Conservation (phyloP, 2,113 vertebrate genomes). For the Bujurquina vittata region DNA sequence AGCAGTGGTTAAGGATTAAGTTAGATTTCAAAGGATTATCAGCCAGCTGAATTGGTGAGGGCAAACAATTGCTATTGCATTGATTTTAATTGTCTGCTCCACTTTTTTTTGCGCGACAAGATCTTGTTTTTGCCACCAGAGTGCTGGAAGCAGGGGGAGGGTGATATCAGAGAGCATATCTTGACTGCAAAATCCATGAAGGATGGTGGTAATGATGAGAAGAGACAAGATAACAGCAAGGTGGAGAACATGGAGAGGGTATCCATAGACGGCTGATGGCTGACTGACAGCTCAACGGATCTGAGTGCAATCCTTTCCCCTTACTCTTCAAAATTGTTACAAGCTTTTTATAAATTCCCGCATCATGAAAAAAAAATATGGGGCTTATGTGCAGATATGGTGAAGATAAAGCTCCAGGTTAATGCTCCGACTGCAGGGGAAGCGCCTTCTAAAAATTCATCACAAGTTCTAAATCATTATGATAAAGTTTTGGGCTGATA, state of each 20-base stretch:
- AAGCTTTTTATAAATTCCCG: slow-evolving; percentile 60
- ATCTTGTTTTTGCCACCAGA: slow-evolving; percentile 72
- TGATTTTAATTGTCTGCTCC: slow-evolving; percentile 80
- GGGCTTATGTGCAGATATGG: slow-evolving; percentile 40
- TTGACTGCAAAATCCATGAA: slow-evolving; percentile 72
- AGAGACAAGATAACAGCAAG: slow-evolving; percentile 78
- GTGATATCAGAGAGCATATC: slow-evolving; percentile 78
- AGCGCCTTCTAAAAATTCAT: slow-evolving; percentile 28
- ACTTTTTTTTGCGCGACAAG: slow-evolving; percentile 67
- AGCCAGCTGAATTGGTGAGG: slow-evolving; percentile 64
- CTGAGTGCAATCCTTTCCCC: slow-evolving; percentile 45
- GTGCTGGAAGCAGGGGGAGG: slow-evolving; percentile 38
- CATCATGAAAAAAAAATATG: slow-evolving; percentile 46
- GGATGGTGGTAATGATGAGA: slow-evolving; percentile 79
- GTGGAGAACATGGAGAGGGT: slow-evolving; percentile 74
- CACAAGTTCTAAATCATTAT: slow-evolving; percentile 49
- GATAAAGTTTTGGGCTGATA: slow-evolving; percentile 58
- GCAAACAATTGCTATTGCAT: slow-evolving; percentile 71
- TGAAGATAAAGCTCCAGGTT: slow-evolving; percentile 56
- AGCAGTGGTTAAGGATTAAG: slow-evolving; percentile 66
- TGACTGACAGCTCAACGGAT: slow-evolving; percentile 67
- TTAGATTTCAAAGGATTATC: slow-evolving; percentile 74
- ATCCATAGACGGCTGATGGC: slow-evolving; percentile 64
- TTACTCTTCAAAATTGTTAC: slow-evolving; percentile 50
- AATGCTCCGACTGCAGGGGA: slow-evolving; percentile 26